These are phyloP conservation scores for Plectropomus leopardus DNA, from an alignment of 2,113 vertebrate species.

Conservation along the genomic window DNA sequence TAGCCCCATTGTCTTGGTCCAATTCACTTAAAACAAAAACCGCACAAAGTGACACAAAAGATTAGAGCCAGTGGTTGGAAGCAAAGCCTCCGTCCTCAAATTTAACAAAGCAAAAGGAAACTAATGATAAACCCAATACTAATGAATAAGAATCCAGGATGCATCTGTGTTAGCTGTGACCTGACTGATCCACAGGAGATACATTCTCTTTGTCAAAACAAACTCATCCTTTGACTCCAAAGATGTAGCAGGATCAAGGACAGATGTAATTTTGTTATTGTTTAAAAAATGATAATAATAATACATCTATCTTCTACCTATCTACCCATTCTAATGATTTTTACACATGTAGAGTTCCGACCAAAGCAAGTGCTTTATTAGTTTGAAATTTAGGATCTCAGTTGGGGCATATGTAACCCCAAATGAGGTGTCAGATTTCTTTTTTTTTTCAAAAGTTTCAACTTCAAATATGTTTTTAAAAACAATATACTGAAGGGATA, in stretches of 20 bases:
- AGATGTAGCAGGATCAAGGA: too few species aligned
- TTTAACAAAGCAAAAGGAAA: not conserved
- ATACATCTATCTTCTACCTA: too few species aligned
- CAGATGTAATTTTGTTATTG: too few species aligned
- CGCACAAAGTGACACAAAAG: not conserved
- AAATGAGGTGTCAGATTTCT: not conserved
- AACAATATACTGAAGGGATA: too few species aligned
- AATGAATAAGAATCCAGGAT: not conserved
- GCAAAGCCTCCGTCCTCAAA: not conserved
- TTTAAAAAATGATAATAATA: too few species aligned
- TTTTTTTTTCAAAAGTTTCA: too few species aligned
- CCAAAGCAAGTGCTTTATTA: not conserved
- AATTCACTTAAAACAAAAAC: conserved; percentile 33
- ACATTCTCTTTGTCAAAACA: not conserved
- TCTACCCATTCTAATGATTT: too few species aligned
- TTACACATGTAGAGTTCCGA: not conserved
- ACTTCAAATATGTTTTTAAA: too few species aligned
- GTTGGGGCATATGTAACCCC: not conserved
- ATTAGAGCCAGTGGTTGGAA: not conserved
- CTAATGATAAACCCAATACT: not conserved
- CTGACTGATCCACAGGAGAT: not conserved
- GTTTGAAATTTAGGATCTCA: not conserved
- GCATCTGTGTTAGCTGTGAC: not conserved
- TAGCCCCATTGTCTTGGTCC: conserved; percentile 18
- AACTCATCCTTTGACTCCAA: too few species aligned